Percentiles rank a stretch among this genome's conserved stretches.
Conservation (phyloP, 2,888 invertebrate species). For the Xylophagus ater region DNA sequence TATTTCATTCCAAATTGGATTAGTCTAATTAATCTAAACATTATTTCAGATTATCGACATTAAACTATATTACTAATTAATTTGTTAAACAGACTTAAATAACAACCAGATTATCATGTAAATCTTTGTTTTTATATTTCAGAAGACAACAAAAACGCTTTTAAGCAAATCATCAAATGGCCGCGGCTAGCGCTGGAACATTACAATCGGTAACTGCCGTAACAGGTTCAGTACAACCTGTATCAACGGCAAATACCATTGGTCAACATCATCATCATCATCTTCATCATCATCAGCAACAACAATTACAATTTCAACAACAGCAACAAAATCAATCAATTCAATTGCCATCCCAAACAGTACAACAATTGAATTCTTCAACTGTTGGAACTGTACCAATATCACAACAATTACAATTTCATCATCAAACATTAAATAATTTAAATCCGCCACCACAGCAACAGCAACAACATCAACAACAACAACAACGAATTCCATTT, state of each 20-base stretch:
- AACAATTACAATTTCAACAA: slow-evolving; percentile 19
- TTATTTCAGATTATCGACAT: no score
- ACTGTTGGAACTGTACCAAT: no score
- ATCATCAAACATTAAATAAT: slow-evolving; percentile 1
- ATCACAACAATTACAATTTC: slow-evolving; percentile 4
- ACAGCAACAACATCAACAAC: slow-evolving; percentile 21
- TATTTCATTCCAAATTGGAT: no score
- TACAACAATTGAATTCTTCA: no score
- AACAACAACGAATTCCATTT: slow-evolving; percentile 24
- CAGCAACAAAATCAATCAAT: slow-evolving; percentile 24
- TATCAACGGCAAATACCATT: slow-evolving; percentile 19
- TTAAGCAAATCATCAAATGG: slow-evolving; percentile 29
- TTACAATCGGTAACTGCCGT: slow-evolving; percentile 26
- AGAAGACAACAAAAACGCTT: slow-evolving; percentile 20
- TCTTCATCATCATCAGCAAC: slow-evolving; percentile 2
- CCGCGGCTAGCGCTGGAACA: slow-evolving; percentile 39
- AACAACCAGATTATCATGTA: no score
- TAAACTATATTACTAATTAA: no score
- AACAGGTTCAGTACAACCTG: slow-evolving; percentile 21
- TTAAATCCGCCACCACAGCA: slow-evolving; percentile 12
- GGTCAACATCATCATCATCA: slow-evolving; percentile 7
- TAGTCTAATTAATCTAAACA: no score
- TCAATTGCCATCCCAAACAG: no score
- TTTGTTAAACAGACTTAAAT: no score
- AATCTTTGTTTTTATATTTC: no score